These are phyloP conservation scores for Calcarius lapponicus DNA, from an alignment of 2,797 vertebrate species.

Conservation along the genomic window DNA sequence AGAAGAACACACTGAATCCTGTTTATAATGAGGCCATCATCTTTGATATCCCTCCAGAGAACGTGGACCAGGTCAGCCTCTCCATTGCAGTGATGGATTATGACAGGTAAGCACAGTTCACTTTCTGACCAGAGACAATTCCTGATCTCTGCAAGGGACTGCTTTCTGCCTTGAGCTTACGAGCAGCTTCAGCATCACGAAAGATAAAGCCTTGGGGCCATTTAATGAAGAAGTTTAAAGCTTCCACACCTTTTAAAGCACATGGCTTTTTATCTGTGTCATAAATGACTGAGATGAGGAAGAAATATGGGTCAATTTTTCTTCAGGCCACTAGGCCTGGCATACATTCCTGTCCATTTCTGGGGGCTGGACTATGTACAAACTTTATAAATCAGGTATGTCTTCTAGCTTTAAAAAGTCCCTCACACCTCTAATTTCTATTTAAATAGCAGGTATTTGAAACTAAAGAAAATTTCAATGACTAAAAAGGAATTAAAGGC, in stretches of 20 bases:
- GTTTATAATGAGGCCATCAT: constrained; percentile 97
- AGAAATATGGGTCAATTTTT: not conserved
- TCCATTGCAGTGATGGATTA: constrained; percentile 98
- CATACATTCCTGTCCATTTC: not conserved
- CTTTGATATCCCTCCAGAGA: constrained; percentile 98
- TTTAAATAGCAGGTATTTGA: not conserved
- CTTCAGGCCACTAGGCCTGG: not conserved
- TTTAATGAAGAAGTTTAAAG: not conserved
- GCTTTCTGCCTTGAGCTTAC: not conserved
- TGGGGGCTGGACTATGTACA: not conserved
- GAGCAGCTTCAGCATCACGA: not conserved
- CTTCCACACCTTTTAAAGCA: not conserved
- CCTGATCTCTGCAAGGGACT: not conserved
- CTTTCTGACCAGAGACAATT: not conserved
- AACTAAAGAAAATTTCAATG: not conserved
- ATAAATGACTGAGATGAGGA: not conserved
- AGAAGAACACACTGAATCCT: constrained; percentile 95
- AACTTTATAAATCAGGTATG: not conserved
- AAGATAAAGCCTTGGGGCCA: not conserved
- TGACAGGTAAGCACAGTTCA: constrained; percentile 82
- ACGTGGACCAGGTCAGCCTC: constrained; percentile 97
- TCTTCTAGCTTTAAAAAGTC: not conserved
- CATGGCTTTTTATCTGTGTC: not conserved
- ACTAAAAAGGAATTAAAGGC: not conserved
- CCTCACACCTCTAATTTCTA: not conserved